These are phyloP conservation scores for Vanessa tameamea DNA, from an alignment of 1,140 invertebrate genomes.

Conservation along the genomic window DNA sequence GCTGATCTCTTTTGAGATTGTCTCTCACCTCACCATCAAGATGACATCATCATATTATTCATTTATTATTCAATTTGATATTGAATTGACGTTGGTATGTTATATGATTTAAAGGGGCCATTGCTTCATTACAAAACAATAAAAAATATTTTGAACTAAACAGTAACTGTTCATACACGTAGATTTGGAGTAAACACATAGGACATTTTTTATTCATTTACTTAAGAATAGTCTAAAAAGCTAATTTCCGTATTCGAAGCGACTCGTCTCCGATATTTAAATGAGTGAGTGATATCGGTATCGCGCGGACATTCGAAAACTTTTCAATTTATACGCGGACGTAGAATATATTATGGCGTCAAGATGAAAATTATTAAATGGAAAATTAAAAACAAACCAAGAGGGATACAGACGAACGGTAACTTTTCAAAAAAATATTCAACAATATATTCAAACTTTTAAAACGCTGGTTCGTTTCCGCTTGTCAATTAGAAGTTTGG, in stretches of 20 bases:
- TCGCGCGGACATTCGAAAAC: slow-evolving; percentile 42
- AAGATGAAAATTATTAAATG: slow-evolving; percentile 64
- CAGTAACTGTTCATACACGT: too few relatives aligned
- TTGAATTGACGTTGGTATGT: too few relatives aligned
- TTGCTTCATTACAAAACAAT: too few relatives aligned
- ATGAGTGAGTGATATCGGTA: slow-evolving; percentile 39
- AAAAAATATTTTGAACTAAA: too few relatives aligned
- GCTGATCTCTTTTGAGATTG: too few relatives aligned
- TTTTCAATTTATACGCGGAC: slow-evolving; percentile 59
- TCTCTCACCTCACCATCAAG: too few relatives aligned
- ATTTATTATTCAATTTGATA: too few relatives aligned
- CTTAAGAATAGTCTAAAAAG: not conserved
- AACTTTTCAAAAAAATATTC: slow-evolving; percentile 65
- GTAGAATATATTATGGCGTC: slow-evolving; percentile 60
- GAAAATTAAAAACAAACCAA: slow-evolving; percentile 53
- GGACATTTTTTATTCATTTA: not conserved
- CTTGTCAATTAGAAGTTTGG: slow-evolving; percentile 48
- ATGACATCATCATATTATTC: too few relatives aligned
- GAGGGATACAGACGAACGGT: slow-evolving; percentile 49
- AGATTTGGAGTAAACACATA: not conserved
- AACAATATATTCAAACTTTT: slow-evolving; percentile 65
- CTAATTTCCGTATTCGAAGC: not conserved
- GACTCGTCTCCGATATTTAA: slow-evolving; percentile 37
- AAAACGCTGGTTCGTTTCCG: slow-evolving; percentile 44
- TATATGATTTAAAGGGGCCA: too few relatives aligned